Base-by-base conservation (phyloP, 2,113 vertebrate genomes). In the Sisor rabdophorus region DNA sequence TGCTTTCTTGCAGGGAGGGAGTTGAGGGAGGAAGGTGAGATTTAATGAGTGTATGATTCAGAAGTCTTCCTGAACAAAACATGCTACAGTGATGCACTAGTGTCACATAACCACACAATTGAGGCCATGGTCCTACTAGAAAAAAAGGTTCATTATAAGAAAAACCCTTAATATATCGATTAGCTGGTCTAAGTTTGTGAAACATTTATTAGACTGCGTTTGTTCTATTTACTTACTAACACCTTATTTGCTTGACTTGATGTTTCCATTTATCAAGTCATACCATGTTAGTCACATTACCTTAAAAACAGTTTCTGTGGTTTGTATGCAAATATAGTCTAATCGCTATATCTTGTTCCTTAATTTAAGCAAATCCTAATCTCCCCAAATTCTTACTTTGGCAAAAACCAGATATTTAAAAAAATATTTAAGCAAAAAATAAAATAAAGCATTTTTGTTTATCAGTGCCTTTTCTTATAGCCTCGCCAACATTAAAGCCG, bases 41-140 rank as follows among this genome's bases (percentile, higher is more conserved):
- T 73, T 82, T 82, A 82, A 82, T 77, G 81, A 79, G 81, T 77
- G 70, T 67, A 56, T 53, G 77, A 79, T 75, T 73, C 73, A 77
- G 55, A 64, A 67, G 75, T 79, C 74, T 70, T 55, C 61, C 40
- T 55, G 19, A 72, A 79, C 77, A 79, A 79, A 70, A 56, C 47
- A 71, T 58, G 26, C 52, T 36, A 70, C 58, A 69, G 75, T 69
- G 59, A 54, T 71, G 24, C 50, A 19, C 48, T 3, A 40, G 76
- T 77, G 70, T 80, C 81, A 82, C 70, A 82, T 79, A 74, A 70
- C 56, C 70, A 70, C 56, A 58, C 52, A 56, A 61, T 59, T 52
- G 44, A 71, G 71, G 36, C 13, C 10, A 22, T 28, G 24, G 32
- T 79, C n/a, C 36, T 30, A 48, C 13, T 47, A 44, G 22, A 47